Conservation (phyloP, 2,113 vertebrate species). For the Helogale parvula region DNA sequence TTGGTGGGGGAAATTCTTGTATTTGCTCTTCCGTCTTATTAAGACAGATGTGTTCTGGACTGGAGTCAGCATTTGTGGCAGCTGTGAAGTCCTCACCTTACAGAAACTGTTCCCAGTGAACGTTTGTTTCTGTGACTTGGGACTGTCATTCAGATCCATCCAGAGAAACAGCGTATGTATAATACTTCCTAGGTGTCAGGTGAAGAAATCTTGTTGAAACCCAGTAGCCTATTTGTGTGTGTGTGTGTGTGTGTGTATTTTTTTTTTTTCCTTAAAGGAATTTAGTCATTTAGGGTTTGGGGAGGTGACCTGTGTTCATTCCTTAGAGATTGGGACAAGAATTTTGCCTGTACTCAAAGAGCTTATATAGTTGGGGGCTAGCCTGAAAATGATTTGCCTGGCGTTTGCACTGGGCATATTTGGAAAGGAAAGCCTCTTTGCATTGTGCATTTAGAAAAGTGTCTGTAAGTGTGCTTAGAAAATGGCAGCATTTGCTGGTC, state of each 20-base stretch:
- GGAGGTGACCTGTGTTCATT: constrained; percentile 26
- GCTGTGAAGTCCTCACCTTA: constrained; percentile 61
- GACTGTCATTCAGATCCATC: constrained; percentile 11
- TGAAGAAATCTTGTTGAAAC: constrained; percentile 57
- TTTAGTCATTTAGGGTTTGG: constrained; percentile 54
- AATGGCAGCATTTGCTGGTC: constrained; percentile 74
- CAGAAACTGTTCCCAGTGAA: constrained; percentile 54
- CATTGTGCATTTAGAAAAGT: constrained; percentile 77
- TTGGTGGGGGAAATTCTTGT: constrained; percentile 60
- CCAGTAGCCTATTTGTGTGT: not conserved
- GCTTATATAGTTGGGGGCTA: constrained; percentile 41
- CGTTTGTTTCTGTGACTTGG: constrained; percentile 50
- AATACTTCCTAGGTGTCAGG: constrained; percentile 58
- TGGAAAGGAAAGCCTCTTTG: constrained; percentile 70
- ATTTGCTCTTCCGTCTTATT: constrained; percentile 47
- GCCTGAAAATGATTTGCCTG: constrained; percentile 64
- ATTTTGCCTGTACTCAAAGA: constrained; percentile 65
- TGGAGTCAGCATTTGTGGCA: constrained; percentile 58
- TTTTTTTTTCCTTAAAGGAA: not conserved
- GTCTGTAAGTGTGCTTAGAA: constrained; percentile 73
- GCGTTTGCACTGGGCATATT: constrained; percentile 68
- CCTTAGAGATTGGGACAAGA: constrained; percentile 48
- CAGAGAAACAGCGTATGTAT: constrained; percentile 37
- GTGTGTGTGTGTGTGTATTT: not conserved
- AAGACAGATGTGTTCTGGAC: constrained; percentile 37